Evolutionary conservation across 2,888 invertebrate species (phyloP), one percentile per base, ranked within the genome.

Genomic region (Entomobrya multifasciata): DNA sequence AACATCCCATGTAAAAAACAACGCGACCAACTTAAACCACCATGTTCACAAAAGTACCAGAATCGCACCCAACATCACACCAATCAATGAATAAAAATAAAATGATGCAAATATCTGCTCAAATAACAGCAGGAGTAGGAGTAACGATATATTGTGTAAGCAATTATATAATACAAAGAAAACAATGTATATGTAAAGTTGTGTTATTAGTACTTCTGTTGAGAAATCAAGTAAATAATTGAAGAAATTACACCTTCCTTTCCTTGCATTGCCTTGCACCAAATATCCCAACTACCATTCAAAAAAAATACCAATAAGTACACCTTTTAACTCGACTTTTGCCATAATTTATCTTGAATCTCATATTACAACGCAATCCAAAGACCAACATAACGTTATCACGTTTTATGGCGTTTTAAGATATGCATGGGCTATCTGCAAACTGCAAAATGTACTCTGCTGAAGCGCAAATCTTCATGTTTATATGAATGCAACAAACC

Each of bases 181-280:
- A 74, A 74, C 52, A 74, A 74, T 74, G 49, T 30, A 62, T 27
- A 30, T n/a, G 62, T 62, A 30, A 25, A 20, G n/a, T 60, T 60
- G 60, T 27, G 25, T 70, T 44, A 44, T 70, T 17, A 4, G 1
- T 36, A 1, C 20, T 15, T 70, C 25, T 70, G 44, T 70, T 70
- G 41, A 62, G 62, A 62, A 62, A 62, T 17, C n/a, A 62, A 62
- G 30, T 30, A 30, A 62, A 62, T 30, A 8, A n/a, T n/a, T 62
- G 62, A 62, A 62, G 62, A 62, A 62, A 62, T 62, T 30, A 11
- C 62, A 62, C 62, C 62, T 10, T 62, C 62, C 62, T 78, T 78
- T 44, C 62, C 47, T 78, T 27, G 60, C 47, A 41, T 47, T 78
- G 65, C 78, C 62, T 78, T 78, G 78, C 76, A 76, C 76, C 76